phyloP scores from a whole-genome alignment of 2,113 vertebrate genomes.

The Pristiophorus japonicus region DNA sequence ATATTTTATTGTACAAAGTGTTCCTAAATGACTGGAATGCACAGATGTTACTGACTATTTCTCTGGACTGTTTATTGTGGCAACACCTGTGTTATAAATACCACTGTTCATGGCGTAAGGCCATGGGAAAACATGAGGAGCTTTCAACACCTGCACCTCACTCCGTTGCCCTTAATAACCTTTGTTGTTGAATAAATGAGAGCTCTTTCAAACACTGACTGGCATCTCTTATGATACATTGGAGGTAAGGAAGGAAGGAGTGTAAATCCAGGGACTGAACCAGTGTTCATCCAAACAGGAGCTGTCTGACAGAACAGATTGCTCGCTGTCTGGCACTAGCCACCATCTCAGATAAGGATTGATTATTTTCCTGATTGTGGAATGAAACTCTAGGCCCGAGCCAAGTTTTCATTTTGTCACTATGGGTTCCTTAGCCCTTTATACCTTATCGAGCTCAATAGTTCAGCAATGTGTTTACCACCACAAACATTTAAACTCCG shows the following conservation, averaged over 20 bases:
- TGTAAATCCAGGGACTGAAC: not conserved
- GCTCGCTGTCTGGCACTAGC: not conserved
- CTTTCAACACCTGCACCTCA: constrained; percentile 20
- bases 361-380: not conserved
- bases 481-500: not conserved
- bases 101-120: not conserved
- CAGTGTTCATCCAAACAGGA: not conserved
- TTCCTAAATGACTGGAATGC: constrained; percentile 28
- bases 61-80: constrained; percentile 28
- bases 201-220: not conserved
- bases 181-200: not conserved
- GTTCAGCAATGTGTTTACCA: not conserved
- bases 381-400: not conserved
- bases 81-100: constrained; percentile 22
- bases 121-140: constrained; percentile 7
- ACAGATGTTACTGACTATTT: constrained; percentile 21
- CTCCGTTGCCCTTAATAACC: not conserved
- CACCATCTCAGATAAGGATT: not conserved
- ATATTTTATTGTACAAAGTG: constrained; percentile 14
- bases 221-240: not conserved
- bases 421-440: not conserved
- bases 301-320: not conserved
- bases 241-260: not conserved
- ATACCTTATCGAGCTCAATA: not conserved
- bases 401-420: not conserved